These are phyloP conservation scores for Myiotriccus ornatus DNA, from an alignment of 2,797 vertebrate species.

Conservation along the genomic window DNA sequence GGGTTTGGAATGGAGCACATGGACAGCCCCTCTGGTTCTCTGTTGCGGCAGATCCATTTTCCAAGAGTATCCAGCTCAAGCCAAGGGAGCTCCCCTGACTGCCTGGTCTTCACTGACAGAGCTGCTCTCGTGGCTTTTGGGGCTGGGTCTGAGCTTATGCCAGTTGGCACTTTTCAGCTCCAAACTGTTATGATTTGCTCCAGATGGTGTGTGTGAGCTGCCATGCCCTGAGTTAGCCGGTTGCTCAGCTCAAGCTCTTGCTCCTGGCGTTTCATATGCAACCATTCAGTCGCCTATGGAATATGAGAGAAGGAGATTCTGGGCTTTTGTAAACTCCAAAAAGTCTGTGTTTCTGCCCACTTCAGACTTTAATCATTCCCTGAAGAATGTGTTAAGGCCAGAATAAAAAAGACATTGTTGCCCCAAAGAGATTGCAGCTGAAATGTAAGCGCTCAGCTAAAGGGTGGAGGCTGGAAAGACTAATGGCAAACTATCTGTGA, in stretches of 20 bases:
- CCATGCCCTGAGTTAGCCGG: background rate
- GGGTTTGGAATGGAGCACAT: background rate
- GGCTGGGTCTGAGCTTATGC: background rate
- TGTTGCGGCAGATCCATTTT: background rate
- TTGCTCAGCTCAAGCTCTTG: background rate
- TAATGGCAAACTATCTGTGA: background rate
- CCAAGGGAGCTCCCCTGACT: background rate
- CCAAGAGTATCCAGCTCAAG: background rate
- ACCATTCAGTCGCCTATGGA: background rate
- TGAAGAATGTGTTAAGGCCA: background rate
- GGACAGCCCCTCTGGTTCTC: background rate
- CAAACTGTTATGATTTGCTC: conserved; percentile 8
- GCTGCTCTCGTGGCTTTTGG: background rate
- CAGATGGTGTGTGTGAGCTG: conserved; percentile 41
- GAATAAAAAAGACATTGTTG: background rate
- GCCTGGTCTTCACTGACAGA: background rate
- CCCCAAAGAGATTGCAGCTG: background rate
- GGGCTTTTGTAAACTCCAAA: background rate
- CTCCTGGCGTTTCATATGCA: background rate
- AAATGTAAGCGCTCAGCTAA: background rate
- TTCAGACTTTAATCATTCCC: background rate
- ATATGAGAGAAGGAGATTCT: background rate
- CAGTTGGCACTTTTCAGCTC: conserved; percentile 21
- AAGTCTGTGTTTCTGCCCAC: background rate
- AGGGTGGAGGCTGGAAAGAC: background rate